Evolutionary conservation across 2,888 invertebrate genomes (phyloP).

Genomic region (Pantelozetes paolii): DNA sequence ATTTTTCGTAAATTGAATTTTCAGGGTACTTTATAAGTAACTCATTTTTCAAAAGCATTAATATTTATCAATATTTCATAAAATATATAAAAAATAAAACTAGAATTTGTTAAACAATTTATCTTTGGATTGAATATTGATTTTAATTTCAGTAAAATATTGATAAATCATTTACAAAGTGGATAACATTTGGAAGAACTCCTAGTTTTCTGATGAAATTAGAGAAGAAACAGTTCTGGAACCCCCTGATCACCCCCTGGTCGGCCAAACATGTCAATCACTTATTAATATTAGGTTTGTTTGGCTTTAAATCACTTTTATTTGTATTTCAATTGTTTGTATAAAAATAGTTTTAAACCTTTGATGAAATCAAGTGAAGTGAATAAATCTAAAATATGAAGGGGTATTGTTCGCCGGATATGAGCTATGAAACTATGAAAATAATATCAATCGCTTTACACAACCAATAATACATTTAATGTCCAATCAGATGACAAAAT

Average conservation of each 20-base stretch:
- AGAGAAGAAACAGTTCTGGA: too few relatives aligned
- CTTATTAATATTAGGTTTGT: not conserved
- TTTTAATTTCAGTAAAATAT: too few relatives aligned
- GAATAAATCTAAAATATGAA: constrained; percentile 10
- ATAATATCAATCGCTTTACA: not conserved
- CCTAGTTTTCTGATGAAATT: too few relatives aligned
- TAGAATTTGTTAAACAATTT: too few relatives aligned
- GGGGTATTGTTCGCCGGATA: not conserved
- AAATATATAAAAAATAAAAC: not conserved
- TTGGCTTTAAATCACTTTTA: not conserved
- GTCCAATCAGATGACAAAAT: too few relatives aligned
- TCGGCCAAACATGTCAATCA: too few relatives aligned
- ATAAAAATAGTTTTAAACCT: not conserved
- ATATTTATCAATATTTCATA: too few relatives aligned
- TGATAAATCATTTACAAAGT: not conserved
- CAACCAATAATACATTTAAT: not conserved
- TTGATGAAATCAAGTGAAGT: not conserved
- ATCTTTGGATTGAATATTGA: too few relatives aligned
- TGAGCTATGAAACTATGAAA: not conserved
- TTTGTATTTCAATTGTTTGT: not conserved
- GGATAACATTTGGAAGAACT: not conserved
- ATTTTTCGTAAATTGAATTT: not conserved
- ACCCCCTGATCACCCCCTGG: too few relatives aligned
- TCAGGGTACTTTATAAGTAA: not conserved
- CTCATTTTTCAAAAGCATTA: too few relatives aligned